A percentile compares a stretch with the other conserved stretches of the same genome.
Evolutionary conservation across 2,113 vertebrate genomes (phyloP).

Genomic region (Tor tambroides): DNA sequence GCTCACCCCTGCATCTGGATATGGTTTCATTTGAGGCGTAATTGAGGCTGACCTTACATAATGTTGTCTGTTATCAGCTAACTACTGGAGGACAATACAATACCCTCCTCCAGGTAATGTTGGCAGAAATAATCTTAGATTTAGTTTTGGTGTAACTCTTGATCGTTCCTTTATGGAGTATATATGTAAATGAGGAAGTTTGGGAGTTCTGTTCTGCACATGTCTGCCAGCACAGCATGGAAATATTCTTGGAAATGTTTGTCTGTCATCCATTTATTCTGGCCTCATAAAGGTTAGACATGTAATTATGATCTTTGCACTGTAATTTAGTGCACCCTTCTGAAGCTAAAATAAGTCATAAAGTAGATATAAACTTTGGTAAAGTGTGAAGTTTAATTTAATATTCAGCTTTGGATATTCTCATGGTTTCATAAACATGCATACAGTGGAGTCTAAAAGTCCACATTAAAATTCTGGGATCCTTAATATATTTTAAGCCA

Average conservation of each 20-base stretch:
- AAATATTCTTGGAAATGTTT: constrained; percentile 52
- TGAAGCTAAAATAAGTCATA: constrained; percentile 45
- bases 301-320: constrained; percentile 53
- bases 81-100: background rate
- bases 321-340: constrained; percentile 57
- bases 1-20: constrained; percentile 29
- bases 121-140: background rate
- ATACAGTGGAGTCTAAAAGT: background rate
- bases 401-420: background rate
- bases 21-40: constrained; percentile 1
- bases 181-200: constrained; percentile 15
- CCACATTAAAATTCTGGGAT: background rate
- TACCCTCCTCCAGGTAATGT: background rate
- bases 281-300: constrained; percentile 41
- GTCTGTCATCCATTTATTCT: constrained; percentile 55
- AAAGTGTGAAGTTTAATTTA: background rate
- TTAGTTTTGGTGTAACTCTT: background rate
- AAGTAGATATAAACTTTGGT: constrained; percentile 17
- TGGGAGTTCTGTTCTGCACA: constrained; percentile 36
- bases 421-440: background rate
- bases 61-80: constrained; percentile 15
- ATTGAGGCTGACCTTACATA: background rate
- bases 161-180: constrained; percentile 37
- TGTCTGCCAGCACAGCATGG: constrained; percentile 46
- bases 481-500: background rate